Evolutionary conservation across 2,888 invertebrate genomes (phyloP), one percentile per base, ranked within the genome.

Genomic region (Druceiella hillmani): DNA sequence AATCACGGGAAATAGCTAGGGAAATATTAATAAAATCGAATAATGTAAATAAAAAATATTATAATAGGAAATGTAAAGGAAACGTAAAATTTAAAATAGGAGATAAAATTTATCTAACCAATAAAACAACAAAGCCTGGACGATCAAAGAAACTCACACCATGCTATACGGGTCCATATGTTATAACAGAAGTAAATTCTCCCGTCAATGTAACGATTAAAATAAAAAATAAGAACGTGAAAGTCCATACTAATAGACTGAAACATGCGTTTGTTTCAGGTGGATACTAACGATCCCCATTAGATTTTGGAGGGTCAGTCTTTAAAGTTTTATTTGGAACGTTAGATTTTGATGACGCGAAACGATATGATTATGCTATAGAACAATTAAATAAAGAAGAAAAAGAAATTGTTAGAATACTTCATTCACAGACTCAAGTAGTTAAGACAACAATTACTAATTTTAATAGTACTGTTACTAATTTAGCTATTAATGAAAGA

Each of bases 1-100:
- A 29, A 30, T 31, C 30, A 12, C 36, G 36, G n/a, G 17, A 49
- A 41, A 33, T 47, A 7, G 48, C 48, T 14, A 33, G 34, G 37
- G 33, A 46, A 10, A 45, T 45, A 32, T 20, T 40, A 17, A 11
- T 46, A 20, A 38, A 46, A 28, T 13, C 15, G 15, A 40, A 40
- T 17, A 10, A 39, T 15, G 31, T 17, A 29, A 39, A 39, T 20
- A 38, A 40, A 24, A 11, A 11, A 10, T 13, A 31, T 40, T 35
- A 40, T 22, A n/a, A n/a, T n/a, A n/a, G n/a, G n/a, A 43, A 45
- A 26, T 24, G 30, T 16, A 7, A 6, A 20, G n/a, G 6, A 6
- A 20, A 20, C 22, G 22, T 20, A 7, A 20, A 20, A 20, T 20
- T 7, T n/a, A 20, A 20, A 20, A n/a, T 20, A 20, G 22, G 22